Evolutionary conservation across 1,140 invertebrate species (phyloP).

Genomic region (Leptinotarsa lineolata): DNA sequence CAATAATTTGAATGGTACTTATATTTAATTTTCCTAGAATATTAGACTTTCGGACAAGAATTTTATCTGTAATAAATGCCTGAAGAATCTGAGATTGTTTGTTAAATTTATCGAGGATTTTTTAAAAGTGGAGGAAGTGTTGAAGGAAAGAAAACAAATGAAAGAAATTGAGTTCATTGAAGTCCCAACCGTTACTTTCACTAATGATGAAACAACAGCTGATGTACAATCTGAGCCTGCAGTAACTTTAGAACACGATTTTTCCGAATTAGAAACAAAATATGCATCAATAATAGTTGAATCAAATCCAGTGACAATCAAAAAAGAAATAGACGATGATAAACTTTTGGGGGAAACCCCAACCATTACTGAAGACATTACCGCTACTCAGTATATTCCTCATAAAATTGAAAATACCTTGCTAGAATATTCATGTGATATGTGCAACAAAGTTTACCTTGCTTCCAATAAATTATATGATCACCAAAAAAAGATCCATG

Average conservation of each 20-base stretch:
- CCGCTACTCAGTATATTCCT: too few relatives aligned
- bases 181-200: neutral
- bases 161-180: neutral
- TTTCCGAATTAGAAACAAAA: too few relatives aligned
- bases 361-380: too few relatives aligned
- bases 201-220: neutral
- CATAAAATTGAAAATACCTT: too few relatives aligned
- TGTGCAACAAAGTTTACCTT: neutral
- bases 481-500: neutral
- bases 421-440: neutral
- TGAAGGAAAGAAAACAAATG: neutral
- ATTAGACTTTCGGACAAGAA: neutral
- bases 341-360: too few relatives aligned
- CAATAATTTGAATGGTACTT: neutral
- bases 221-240: too few relatives aligned
- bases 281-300: too few relatives aligned
- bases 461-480: neutral
- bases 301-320: too few relatives aligned
- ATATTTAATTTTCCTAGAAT: neutral
- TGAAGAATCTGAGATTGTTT: conserved; percentile 9
- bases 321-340: too few relatives aligned
- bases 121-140: neutral
- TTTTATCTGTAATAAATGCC: conserved; percentile 9
- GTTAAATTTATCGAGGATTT: conserved; percentile 10
- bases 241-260: too few relatives aligned